Percentiles rank a stretch among this genome's conserved stretches.
Conservation (phyloP, 2,888 invertebrate species). For the Lutraria lutraria region DNA sequence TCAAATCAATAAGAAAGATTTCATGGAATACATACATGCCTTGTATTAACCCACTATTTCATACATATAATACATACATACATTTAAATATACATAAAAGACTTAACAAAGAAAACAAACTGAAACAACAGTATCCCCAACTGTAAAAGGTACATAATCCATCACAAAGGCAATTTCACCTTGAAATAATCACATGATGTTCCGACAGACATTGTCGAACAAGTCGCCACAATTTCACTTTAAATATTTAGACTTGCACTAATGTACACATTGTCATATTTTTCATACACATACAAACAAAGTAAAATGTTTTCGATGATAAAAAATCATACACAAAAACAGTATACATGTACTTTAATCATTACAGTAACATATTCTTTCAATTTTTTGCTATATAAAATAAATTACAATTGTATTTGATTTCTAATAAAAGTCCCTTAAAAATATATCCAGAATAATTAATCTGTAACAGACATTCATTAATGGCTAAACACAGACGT, state of each 20-base stretch:
- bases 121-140: conserved; percentile 6
- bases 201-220: background rate
- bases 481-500: too few species aligned
- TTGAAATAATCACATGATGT: conserved; percentile 20
- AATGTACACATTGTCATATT: background rate
- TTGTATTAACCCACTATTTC: background rate
- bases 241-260: background rate
- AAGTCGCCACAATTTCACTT: background rate
- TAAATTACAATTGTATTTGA: too few species aligned
- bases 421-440: too few species aligned
- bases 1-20: background rate
- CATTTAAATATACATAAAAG: background rate
- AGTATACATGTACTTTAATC: background rate
- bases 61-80: background rate
- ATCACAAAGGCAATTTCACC: background rate
- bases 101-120: conserved; percentile 6
- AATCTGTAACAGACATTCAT: too few species aligned
- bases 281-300: background rate
- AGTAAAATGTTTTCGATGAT: conserved; percentile 8
- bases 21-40: conserved; percentile 4
- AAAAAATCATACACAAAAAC: background rate
- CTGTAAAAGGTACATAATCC: background rate
- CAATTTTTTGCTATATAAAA: too few species aligned
- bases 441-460: too few species aligned
- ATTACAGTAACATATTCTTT: background rate